Conservation (phyloP, 2,888 invertebrate species). For the Idaea biselata region DNA sequence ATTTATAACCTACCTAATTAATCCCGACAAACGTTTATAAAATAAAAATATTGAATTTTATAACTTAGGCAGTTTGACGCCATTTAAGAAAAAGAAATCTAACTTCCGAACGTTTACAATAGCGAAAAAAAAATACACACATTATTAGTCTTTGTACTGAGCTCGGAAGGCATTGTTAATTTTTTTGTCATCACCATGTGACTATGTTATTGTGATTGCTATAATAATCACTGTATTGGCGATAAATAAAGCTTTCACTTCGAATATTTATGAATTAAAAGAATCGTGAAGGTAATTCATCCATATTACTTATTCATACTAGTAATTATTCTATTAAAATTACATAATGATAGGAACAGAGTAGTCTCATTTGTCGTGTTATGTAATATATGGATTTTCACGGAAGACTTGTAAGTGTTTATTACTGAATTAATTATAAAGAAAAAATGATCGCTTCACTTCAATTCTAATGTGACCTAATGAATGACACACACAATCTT, state of each 20-base stretch:
- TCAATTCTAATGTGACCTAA: too few species aligned
- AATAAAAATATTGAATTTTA: background rate
- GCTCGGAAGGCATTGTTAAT: conserved; percentile 57
- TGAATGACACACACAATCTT: too few species aligned
- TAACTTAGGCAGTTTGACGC: background rate
- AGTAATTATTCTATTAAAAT: conserved; percentile 1
- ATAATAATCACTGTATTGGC: conserved; percentile 23
- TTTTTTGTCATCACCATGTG: conserved; percentile 52
- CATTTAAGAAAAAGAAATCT: background rate
- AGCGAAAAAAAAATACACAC: conserved; percentile 7
- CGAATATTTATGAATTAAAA: conserved; percentile 33
- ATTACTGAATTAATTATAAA: background rate
- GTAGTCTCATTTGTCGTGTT: background rate
- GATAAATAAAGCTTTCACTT: conserved; percentile 61
- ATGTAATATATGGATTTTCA: background rate
- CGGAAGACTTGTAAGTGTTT: background rate
- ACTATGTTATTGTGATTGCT: conserved; percentile 39
- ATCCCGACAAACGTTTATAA: background rate
- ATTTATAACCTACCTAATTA: too few species aligned
- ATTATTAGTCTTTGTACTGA: conserved; percentile 23
- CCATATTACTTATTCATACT: conserved; percentile 20
- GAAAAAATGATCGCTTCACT: too few species aligned
- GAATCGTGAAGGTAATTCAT: conserved; percentile 27
- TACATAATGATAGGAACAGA: background rate
- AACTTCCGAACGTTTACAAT: background rate